A percentile compares a stretch with the other conserved stretches of the same genome.
Conservation (phyloP, 2,888 invertebrate species). For the Cabera pusaria region DNA sequence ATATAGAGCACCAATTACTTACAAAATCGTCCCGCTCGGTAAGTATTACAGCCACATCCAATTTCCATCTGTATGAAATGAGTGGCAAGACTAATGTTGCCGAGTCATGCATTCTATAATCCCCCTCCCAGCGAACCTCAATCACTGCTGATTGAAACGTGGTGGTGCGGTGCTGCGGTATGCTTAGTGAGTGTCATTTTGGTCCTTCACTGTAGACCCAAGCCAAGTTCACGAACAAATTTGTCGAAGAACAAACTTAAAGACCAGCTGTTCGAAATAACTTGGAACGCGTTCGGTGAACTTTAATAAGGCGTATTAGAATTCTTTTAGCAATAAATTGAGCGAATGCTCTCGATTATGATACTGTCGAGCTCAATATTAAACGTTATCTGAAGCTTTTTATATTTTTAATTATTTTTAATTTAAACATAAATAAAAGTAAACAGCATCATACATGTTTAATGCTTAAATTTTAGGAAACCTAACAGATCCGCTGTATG, state of each 20-base stretch:
- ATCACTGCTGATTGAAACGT: slow-evolving; percentile 74
- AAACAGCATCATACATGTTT: slow-evolving; percentile 3
- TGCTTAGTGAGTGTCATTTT: slow-evolving; percentile 63
- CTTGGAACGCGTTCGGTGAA: slow-evolving; percentile 2
- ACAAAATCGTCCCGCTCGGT: slow-evolving; percentile 47
- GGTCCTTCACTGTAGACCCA: slow-evolving; percentile 33
- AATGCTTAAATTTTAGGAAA: slow-evolving; percentile 42
- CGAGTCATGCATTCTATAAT: slow-evolving; percentile 73
- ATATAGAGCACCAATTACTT: slow-evolving; percentile 46
- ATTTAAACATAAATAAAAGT: not conserved
- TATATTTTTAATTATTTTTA: no score
- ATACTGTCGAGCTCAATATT: no score
- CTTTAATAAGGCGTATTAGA: slow-evolving; percentile 4
- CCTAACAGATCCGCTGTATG: no score
- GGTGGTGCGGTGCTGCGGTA: no score
- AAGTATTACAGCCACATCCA: slow-evolving; percentile 62
- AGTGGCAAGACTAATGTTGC: slow-evolving; percentile 62
- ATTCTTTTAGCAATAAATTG: slow-evolving; percentile 2
- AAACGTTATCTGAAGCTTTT: no score
- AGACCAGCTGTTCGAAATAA: slow-evolving; percentile 11
- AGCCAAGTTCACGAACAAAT: slow-evolving; percentile 18
- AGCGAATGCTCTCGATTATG: no score
- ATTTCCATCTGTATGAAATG: slow-evolving; percentile 67
- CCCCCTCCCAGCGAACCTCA: slow-evolving; percentile 50
- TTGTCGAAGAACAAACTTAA: slow-evolving; percentile 15